Evolutionary conservation across 2,797 vertebrate species (phyloP).

Genomic region (Aphelocoma californica): DNA sequence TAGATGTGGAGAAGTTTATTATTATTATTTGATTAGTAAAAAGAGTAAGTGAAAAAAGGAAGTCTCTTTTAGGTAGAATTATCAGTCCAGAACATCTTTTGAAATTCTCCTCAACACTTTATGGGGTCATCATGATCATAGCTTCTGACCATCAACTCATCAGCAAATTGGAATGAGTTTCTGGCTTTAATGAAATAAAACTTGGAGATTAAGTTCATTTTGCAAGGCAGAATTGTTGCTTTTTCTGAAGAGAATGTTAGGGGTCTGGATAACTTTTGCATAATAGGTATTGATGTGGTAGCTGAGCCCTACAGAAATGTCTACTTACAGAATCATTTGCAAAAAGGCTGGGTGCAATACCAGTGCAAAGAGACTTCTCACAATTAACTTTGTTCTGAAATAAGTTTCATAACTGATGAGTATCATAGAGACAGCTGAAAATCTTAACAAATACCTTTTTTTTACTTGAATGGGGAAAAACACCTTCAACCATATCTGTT

Average conservation of each 20-base stretch:
- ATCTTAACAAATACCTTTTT: background rate
- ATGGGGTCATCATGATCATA: background rate
- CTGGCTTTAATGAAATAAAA: background rate
- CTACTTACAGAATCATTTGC: background rate
- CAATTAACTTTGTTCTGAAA: background rate
- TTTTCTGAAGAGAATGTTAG: background rate
- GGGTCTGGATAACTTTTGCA: background rate
- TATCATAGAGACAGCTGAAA: background rate
- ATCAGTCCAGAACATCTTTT: background rate
- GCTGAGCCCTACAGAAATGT: background rate
- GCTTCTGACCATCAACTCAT: background rate
- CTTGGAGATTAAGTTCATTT: background rate
- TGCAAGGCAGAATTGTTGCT: background rate
- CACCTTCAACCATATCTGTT: background rate
- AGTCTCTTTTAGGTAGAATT: background rate
- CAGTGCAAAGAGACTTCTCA: background rate
- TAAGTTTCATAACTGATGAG: background rate
- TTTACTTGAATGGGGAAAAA: background rate
- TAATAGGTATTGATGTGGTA: background rate
- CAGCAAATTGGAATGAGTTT: background rate
- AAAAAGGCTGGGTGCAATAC: background rate
- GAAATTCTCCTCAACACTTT: background rate
- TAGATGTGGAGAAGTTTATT: background rate
- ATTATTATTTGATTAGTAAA: background rate
- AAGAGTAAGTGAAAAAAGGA: background rate